Conservation (phyloP, 1,140 invertebrate species). For the Helicoverpa zea region DNA sequence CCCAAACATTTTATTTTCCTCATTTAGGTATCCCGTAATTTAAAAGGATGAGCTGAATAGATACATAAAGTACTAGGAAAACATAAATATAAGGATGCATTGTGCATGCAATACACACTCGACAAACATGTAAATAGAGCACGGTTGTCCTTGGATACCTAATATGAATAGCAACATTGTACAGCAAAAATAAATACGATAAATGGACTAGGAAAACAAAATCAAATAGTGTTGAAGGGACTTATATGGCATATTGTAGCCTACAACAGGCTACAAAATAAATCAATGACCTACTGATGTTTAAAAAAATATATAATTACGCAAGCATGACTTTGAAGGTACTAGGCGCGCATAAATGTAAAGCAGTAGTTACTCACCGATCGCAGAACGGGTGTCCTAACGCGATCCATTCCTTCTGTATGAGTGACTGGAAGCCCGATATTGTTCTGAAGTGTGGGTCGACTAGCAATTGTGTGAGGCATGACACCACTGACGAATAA, state of each 20-base stretch:
- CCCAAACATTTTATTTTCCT: no score
- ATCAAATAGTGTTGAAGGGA: no score
- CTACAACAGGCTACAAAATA: no score
- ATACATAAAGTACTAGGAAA: not conserved
- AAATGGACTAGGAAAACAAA: no score
- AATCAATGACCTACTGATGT: no score
- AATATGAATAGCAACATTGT: no score
- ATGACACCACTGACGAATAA: conserved; percentile 95
- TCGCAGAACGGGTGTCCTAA: conserved; percentile 95
- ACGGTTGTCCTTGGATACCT: no score
- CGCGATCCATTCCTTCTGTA: conserved; percentile 98
- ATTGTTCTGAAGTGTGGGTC: conserved; percentile 95
- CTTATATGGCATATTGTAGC: no score
- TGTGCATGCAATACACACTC: no score
- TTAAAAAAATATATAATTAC: not conserved
- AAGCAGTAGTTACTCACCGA: conserved; percentile 75
- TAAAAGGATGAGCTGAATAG: not conserved
- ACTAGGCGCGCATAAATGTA: not conserved
- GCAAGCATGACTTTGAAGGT: not conserved
- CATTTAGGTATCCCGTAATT: no score
- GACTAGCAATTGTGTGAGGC: conserved; percentile 94
- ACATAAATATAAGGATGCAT: not conserved
- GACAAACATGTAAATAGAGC: no score
- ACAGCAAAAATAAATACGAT: no score
- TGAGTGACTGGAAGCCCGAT: conserved; percentile 95